phyloP scores from a whole-genome alignment of 2,888 invertebrate species.

The Boloria euphrosyne region DNA sequence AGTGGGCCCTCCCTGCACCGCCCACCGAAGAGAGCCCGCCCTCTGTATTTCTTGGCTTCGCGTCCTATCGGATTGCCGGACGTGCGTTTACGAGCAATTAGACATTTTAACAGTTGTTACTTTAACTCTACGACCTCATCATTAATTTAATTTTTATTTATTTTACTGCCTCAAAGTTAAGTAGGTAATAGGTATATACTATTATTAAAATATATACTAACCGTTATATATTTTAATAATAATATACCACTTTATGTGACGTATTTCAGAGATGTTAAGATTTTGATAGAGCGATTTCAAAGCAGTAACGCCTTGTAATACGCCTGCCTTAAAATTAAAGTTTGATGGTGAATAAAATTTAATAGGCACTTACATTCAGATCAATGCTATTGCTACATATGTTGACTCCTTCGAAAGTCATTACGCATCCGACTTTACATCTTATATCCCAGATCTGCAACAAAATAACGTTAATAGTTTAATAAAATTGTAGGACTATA shows the following conservation, averaged over 20 bases:
- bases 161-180: too few relatives aligned
- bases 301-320: constrained; percentile 3
- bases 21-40: too few relatives aligned
- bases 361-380: constrained; percentile 66
- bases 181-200: too few relatives aligned
- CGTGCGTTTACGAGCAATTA: too few relatives aligned
- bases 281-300: constrained; percentile 10
- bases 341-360: constrained; percentile 3
- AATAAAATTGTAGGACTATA: background rate
- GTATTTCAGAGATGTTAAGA: constrained; percentile 3
- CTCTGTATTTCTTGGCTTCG: too few relatives aligned
- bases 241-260: constrained; percentile 13
- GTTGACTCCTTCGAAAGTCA: constrained; percentile 81
- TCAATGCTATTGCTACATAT: constrained; percentile 83
- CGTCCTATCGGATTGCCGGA: too few relatives aligned
- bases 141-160: background rate
- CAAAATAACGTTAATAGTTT: constrained; percentile 1
- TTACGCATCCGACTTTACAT: constrained; percentile 74
- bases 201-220: too few relatives aligned
- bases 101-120: too few relatives aligned
- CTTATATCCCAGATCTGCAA: constrained; percentile 83
- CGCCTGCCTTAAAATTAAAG: constrained; percentile 9
- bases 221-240: too few relatives aligned
- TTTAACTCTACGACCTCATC: too few relatives aligned
- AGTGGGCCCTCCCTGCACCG: too few relatives aligned